These are phyloP conservation scores for Oreohelix idahoensis DNA, from an alignment of 1,140 invertebrate genomes.

Conservation along the genomic window DNA sequence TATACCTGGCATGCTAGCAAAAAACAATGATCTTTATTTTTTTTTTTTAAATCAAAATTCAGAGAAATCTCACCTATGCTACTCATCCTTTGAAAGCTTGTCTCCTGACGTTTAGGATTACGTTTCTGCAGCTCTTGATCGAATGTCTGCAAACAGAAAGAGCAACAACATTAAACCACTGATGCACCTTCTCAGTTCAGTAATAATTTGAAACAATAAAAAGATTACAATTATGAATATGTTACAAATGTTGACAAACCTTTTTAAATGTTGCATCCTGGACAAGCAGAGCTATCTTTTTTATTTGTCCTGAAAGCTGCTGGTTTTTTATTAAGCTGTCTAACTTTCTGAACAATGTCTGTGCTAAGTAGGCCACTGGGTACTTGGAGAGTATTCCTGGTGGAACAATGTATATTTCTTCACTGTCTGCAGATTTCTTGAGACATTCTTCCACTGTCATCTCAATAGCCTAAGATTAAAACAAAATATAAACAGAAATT, in stretches of 20 bases:
- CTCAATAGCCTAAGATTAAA: neutral
- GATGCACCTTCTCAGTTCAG: no score
- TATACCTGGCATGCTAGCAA: no score
- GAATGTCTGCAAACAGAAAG: neutral
- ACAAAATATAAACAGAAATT: neutral
- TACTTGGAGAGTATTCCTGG: neutral
- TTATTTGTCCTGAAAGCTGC: neutral
- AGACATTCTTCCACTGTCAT: neutral
- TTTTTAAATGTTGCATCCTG: neutral
- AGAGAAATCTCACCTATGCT: neutral
- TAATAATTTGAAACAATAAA: no score
- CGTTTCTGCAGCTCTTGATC: neutral
- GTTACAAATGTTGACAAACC: neutral
- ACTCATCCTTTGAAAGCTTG: neutral
- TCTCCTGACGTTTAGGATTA: neutral
- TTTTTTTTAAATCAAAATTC: no score
- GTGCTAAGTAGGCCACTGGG: neutral
- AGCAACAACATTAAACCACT: no score
- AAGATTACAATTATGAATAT: neutral
- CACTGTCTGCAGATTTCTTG: neutral
- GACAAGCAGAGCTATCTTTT: neutral
- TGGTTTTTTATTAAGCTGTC: neutral
- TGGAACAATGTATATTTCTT: neutral
- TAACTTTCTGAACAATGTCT: neutral
- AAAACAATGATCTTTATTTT: no score